A percentile compares a stretch with the other conserved stretches of the same genome.
These are phyloP conservation scores for Neocrepidodera transversa DNA, from an alignment of 2,888 invertebrate species.

Conservation along the genomic window DNA sequence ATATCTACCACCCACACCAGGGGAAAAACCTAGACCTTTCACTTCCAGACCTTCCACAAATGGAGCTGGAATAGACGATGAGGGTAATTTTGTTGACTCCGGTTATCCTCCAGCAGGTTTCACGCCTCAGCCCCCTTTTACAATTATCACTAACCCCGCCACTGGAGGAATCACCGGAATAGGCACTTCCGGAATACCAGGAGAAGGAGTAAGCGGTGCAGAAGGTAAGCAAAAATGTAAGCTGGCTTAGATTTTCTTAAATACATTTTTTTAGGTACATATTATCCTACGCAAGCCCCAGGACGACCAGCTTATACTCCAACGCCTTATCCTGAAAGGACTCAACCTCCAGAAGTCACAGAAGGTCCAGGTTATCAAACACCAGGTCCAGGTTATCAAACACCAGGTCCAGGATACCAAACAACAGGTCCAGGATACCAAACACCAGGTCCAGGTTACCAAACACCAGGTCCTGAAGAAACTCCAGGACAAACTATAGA, in stretches of 20 bases:
- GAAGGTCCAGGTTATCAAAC: slow-evolving; percentile 12
- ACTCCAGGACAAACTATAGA: slow-evolving; percentile 3
- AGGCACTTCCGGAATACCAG: slow-evolving; percentile 42
- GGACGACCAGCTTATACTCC: slow-evolving; percentile 18
- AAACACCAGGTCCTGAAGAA: background rate
- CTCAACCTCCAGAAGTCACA: slow-evolving; percentile 9
- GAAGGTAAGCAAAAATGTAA: slow-evolving; percentile 13
- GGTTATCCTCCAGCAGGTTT: slow-evolving; percentile 54
- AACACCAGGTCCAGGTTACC: background rate
- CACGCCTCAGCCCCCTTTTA: slow-evolving; percentile 56
- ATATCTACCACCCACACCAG: slow-evolving; percentile 68
- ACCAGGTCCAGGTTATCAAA: background rate
- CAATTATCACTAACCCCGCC: slow-evolving; percentile 50
- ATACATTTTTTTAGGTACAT: slow-evolving; percentile 30
- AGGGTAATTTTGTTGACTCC: slow-evolving; percentile 42
- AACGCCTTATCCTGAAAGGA: slow-evolving; percentile 22
- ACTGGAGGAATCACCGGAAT: slow-evolving; percentile 49
- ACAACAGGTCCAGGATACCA: slow-evolving; percentile 12
- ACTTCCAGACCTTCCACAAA: slow-evolving; percentile 58
- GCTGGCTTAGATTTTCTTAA: too few relatives aligned
- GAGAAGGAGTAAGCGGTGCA: slow-evolving; percentile 3
- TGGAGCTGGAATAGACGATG: slow-evolving; percentile 26
- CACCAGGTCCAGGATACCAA: background rate
- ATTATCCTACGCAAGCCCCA: slow-evolving; percentile 30
- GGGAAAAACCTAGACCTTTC: slow-evolving; percentile 76